These are phyloP conservation scores for Sebastes miniatus DNA, from an alignment of 2,797 vertebrate species.

Conservation along the genomic window DNA sequence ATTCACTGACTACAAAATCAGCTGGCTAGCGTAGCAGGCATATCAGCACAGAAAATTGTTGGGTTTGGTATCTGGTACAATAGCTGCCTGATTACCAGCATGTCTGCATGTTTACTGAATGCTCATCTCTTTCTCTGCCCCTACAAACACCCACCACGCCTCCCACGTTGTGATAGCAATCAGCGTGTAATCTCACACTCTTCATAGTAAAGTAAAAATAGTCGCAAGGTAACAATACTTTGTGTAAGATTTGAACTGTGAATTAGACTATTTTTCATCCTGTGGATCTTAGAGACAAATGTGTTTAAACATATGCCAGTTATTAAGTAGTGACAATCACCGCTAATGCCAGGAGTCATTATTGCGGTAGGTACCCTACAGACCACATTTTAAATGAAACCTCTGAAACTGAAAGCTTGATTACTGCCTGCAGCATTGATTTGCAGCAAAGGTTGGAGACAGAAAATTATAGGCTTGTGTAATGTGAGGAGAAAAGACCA, in stretches of 20 bases:
- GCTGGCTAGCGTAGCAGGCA: neutral
- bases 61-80: slow-evolving; percentile 52
- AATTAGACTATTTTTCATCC: neutral
- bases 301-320: neutral
- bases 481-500: slow-evolving; percentile 8
- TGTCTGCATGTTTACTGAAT: slow-evolving; percentile 28
- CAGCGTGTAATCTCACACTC: slow-evolving; percentile 10
- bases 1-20: slow-evolving; percentile 11
- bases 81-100: slow-evolving; percentile 63
- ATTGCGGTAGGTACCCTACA: neutral
- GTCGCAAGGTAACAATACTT: neutral
- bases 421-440: slow-evolving; percentile 10
- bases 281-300: neutral
- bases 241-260: neutral
- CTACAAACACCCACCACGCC: neutral
- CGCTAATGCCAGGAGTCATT: neutral
- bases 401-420: slow-evolving; percentile 15
- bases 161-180: neutral
- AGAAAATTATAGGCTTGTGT: slow-evolving; percentile 39
- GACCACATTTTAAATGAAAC: slow-evolving; percentile 5
- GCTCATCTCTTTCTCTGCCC: slow-evolving; percentile 21
- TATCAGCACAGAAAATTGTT: slow-evolving; percentile 31
- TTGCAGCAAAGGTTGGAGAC: slow-evolving; percentile 27
- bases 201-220: neutral
- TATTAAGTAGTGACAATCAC: neutral